phyloP scores from a whole-genome alignment of 1,140 invertebrate genomes.

The Pinna nobilis region DNA sequence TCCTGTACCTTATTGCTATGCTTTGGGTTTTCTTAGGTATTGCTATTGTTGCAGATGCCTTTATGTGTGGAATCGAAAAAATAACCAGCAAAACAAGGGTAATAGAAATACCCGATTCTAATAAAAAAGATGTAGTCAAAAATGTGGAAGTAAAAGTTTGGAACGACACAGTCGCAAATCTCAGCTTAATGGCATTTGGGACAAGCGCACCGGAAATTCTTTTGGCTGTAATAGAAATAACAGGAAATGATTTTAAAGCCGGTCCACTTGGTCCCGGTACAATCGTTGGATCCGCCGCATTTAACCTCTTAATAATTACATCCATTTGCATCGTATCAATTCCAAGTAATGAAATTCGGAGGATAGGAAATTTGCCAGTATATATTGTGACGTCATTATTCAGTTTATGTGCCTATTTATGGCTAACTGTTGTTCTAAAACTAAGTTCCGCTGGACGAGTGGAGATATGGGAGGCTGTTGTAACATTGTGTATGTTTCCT shows the following conservation, averaged over 20 bases:
- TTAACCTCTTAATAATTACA: conserved; percentile 80
- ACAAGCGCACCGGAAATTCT: conserved; percentile 82
- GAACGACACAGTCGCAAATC: conserved; percentile 82
- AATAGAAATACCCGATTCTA: conserved; percentile 71
- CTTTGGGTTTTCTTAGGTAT: conserved; percentile 78
- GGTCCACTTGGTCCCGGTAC: conserved; percentile 81
- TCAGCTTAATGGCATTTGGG: conserved; percentile 82
- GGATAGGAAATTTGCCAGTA: conserved; percentile 88
- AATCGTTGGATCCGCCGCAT: conserved; percentile 82
- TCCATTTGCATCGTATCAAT: conserved; percentile 79
- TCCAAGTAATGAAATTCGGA: conserved; percentile 78
- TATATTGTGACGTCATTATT: conserved; percentile 78
- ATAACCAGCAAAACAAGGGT: conserved; percentile 81
- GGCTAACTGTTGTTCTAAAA: conserved; percentile 80
- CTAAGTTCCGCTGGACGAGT: conserved; percentile 74
- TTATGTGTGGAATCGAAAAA: conserved; percentile 82
- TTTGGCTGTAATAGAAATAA: conserved; percentile 80
- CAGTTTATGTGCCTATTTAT: conserved; percentile 80
- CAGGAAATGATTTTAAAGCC: conserved; percentile 76
- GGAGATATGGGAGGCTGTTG: conserved; percentile 79
- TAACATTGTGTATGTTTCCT: conserved; percentile 80
- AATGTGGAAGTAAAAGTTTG: conserved; percentile 75
- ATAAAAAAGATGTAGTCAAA: conserved; percentile 52
- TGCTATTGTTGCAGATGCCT: conserved; percentile 80
- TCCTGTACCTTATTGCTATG: conserved; percentile 78